Conservation (phyloP, 2,888 invertebrate genomes). For the Tinea pellionella region DNA sequence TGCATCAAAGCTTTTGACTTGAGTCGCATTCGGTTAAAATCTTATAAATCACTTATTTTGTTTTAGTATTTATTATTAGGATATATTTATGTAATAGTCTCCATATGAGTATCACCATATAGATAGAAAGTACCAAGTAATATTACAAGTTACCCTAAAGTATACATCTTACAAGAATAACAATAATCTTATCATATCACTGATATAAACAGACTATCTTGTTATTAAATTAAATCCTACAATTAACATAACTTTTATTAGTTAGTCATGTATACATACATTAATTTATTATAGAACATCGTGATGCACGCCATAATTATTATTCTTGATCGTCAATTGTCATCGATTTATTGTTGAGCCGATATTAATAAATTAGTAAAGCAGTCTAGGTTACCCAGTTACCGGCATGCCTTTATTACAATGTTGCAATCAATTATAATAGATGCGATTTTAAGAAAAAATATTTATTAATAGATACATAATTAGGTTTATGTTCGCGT, state of each 20-base stretch:
- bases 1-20: no score
- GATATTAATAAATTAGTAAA: background rate
- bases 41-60: no score
- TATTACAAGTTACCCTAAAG: no score
- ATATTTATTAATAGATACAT: no score
- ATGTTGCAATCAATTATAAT: background rate
- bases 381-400: background rate
- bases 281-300: constrained; percentile 15
- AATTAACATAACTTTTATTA: constrained; percentile 1
- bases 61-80: no score
- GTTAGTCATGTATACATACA: background rate
- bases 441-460: no score
- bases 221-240: background rate
- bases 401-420: background rate
- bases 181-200: background rate
- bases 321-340: constrained; percentile 14
- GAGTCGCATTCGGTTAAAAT: no score
- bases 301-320: constrained; percentile 19
- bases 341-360: background rate
- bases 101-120: no score
- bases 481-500: no score
- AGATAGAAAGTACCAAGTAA: no score
- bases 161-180: background rate
- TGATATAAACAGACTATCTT: background rate
- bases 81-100: no score